Evolutionary conservation across 2,797 vertebrate species (phyloP).

Genomic region (Brachyalestes nurse): DNA sequence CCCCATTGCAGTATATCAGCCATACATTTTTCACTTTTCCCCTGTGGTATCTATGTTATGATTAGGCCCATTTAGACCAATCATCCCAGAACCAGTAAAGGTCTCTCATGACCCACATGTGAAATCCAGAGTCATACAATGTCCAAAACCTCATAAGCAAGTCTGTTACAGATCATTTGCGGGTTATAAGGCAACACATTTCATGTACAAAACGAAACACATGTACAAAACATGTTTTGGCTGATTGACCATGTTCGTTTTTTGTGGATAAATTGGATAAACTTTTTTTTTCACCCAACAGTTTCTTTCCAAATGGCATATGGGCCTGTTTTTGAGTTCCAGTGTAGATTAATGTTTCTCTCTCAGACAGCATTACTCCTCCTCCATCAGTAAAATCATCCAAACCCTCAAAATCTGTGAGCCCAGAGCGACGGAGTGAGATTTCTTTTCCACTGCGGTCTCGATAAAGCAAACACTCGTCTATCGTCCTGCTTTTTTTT

Average conservation of each 20-base stretch:
- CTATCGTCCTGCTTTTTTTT: background rate
- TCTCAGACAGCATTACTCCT: background rate
- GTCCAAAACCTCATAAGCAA: no score
- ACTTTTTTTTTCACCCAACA: background rate
- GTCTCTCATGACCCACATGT: no score
- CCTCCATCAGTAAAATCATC: background rate
- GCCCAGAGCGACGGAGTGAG: background rate
- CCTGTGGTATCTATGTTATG: no score
- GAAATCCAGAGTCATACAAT: no score
- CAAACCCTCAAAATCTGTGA: constrained; percentile 1
- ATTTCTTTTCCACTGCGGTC: constrained; percentile 29
- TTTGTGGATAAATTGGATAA: background rate
- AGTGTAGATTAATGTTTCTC: background rate
- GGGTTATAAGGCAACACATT: no score
- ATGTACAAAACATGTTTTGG: background rate
- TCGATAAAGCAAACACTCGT: constrained; percentile 33
- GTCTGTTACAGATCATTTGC: no score
- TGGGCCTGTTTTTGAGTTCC: background rate
- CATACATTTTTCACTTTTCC: no score
- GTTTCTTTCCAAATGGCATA: background rate
- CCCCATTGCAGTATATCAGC: no score
- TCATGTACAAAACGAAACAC: no score
- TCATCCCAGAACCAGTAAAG: no score
- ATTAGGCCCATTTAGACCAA: no score
- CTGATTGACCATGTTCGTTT: background rate